Conservation (phyloP, 2,888 invertebrate species). For the Lathronympha strigana region DNA sequence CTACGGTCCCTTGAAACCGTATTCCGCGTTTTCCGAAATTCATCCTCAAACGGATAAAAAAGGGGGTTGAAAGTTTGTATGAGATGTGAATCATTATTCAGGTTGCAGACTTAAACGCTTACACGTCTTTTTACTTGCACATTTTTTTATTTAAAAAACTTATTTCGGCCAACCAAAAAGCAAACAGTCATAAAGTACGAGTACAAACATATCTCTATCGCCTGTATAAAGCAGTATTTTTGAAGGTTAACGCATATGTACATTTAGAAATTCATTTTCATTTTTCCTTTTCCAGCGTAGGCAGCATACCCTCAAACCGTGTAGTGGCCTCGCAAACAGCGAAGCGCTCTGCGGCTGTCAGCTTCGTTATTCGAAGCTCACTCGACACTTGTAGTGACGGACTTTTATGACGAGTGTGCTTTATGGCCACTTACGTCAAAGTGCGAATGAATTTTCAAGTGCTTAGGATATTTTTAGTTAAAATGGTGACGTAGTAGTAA, state of each 20-base stretch:
- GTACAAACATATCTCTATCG: too few species aligned
- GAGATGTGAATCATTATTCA: too few species aligned
- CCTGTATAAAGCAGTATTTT: background rate
- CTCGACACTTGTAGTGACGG: constrained; percentile 26
- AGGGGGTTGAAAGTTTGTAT: too few species aligned
- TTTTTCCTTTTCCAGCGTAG: constrained; percentile 19
- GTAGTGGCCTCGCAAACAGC: constrained; percentile 32
- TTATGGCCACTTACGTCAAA: constrained; percentile 15
- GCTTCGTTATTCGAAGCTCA: constrained; percentile 35
- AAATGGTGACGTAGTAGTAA: background rate
- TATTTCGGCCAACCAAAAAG: too few species aligned
- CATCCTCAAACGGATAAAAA: too few species aligned
- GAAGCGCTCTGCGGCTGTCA: constrained; percentile 36
- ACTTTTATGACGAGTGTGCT: constrained; percentile 37
- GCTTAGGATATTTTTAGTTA: background rate
- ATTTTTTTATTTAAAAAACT: too few species aligned
- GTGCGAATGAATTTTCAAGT: constrained; percentile 13
- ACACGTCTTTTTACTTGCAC: too few species aligned
- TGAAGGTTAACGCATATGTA: background rate
- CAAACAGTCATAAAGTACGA: too few species aligned
- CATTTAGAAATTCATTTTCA: background rate
- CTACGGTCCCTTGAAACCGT: too few species aligned
- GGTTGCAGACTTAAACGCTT: too few species aligned
- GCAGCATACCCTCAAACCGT: constrained; percentile 16
- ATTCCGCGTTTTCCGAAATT: too few species aligned